Percentiles rank a stretch among this genome's conserved stretches.
Evolutionary conservation across 1,140 invertebrate genomes (phyloP).

Genomic region (Trypoxylus dichotomus): DNA sequence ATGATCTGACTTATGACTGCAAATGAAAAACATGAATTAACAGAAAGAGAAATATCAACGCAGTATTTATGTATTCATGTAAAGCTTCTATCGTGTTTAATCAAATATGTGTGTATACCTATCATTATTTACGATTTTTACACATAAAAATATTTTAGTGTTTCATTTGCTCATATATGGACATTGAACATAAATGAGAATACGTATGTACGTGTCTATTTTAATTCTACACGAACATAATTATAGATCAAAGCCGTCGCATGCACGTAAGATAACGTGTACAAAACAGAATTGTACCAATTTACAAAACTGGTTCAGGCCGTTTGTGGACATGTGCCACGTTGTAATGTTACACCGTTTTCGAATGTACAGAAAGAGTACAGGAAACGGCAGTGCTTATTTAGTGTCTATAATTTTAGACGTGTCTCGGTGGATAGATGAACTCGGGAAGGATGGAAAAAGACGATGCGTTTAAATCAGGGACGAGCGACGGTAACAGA

Average conservation of each 20-base stretch:
- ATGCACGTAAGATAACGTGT: neutral
- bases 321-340: neutral
- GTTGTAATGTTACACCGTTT: constrained; percentile 22
- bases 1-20: no score
- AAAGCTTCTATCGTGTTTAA: no score
- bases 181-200: neutral
- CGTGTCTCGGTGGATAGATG: constrained; percentile 20
- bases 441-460: constrained; percentile 1
- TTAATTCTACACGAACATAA: constrained; percentile 4
- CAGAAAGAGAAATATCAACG: no score
- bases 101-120: no score
- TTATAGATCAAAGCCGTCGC: constrained; percentile 1
- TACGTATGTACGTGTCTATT: neutral
- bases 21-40: no score
- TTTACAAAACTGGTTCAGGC: constrained; percentile 23
- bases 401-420: constrained; percentile 29
- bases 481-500: neutral
- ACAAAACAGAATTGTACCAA: constrained; percentile 24
- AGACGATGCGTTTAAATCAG: constrained; percentile 17
- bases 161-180: neutral
- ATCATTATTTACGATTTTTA: no score
- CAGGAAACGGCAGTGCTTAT: constrained; percentile 28
- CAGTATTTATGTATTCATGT: no score
- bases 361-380: constrained; percentile 2
- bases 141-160: neutral